Percentiles rank a stretch among this genome's conserved stretches.
Evolutionary conservation across 2,113 vertebrate genomes (phyloP).

Genomic region (Dipodomys stephensi): DNA sequence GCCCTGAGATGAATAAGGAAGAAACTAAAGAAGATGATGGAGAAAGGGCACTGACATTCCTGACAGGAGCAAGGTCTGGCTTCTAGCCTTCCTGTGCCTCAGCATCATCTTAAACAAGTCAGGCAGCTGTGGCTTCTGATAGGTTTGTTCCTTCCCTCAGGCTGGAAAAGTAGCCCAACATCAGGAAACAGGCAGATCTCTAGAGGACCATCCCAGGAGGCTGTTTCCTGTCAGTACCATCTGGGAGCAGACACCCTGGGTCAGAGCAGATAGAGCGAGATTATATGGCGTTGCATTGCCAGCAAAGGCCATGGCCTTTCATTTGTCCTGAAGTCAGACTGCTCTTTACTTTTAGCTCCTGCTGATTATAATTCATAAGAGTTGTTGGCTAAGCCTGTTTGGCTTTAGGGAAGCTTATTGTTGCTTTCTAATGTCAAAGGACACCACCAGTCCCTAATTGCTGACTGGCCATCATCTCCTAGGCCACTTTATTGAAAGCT

Average conservation of each 20-base stretch:
- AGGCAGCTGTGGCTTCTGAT: background rate
- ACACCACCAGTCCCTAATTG: background rate
- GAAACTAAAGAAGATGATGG: background rate
- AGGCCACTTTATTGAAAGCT: background rate
- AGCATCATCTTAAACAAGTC: no score
- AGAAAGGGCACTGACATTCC: background rate
- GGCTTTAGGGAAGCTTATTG: background rate
- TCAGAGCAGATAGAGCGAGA: background rate
- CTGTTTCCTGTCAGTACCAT: no score
- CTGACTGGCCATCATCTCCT: background rate
- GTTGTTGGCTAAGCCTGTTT: background rate
- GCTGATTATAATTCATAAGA: background rate
- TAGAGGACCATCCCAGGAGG: background rate
- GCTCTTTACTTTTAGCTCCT: background rate
- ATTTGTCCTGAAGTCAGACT: background rate
- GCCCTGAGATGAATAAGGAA: no score
- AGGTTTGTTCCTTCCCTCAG: background rate
- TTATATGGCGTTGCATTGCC: background rate
- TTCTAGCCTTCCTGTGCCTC: background rate
- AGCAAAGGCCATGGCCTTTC: background rate
- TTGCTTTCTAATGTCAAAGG: background rate
- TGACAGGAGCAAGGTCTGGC: background rate
- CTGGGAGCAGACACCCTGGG: background rate
- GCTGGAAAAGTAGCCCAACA: background rate
- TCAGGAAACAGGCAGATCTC: background rate